Conservation (phyloP, 2,113 vertebrate species). For the Danionella cerebrum region DNA sequence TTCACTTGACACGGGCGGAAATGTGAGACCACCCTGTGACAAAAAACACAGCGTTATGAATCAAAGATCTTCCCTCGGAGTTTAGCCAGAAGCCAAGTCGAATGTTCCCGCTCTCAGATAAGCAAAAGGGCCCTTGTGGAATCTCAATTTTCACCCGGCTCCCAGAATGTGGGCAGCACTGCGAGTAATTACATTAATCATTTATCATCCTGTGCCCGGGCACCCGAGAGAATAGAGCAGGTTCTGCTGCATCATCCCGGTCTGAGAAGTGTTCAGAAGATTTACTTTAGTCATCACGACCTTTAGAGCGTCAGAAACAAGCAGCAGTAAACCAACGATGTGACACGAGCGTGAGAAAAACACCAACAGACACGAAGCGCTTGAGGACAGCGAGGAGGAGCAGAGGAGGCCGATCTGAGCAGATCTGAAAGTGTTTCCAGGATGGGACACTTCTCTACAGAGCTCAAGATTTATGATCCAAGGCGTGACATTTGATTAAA, state of each 20-base stretch:
- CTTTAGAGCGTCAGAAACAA: slow-evolving; percentile 12
- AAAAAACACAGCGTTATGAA: slow-evolving; percentile 3
- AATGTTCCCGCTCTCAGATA: slow-evolving; percentile 55
- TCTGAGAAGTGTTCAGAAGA: slow-evolving; percentile 33
- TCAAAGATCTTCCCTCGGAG: slow-evolving; percentile 16
- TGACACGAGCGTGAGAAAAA: slow-evolving; percentile 43
- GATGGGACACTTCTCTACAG: too few relatives aligned
- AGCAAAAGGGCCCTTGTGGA: slow-evolving; percentile 56
- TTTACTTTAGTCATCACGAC: neutral
- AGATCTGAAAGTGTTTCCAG: too few relatives aligned
- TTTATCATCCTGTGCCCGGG: slow-evolving; percentile 48
- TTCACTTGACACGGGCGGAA: neutral
- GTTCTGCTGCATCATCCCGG: slow-evolving; percentile 33
- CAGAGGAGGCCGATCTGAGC: too few relatives aligned
- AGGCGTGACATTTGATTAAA: too few relatives aligned
- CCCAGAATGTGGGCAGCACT: slow-evolving; percentile 66
- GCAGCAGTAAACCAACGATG: slow-evolving; percentile 47
- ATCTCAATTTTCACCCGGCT: slow-evolving; percentile 67
- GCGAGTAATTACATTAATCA: slow-evolving; percentile 62
- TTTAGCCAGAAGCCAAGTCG: slow-evolving; percentile 3
- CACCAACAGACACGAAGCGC: slow-evolving; percentile 18
- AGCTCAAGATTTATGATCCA: too few relatives aligned
- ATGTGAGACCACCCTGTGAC: slow-evolving; percentile 6
- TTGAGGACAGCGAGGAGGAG: slow-evolving; percentile 35
- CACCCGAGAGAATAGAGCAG: slow-evolving; percentile 45